These are phyloP conservation scores for Polypedilum pembai DNA, from an alignment of 1,140 invertebrate genomes.

Conservation along the genomic window DNA sequence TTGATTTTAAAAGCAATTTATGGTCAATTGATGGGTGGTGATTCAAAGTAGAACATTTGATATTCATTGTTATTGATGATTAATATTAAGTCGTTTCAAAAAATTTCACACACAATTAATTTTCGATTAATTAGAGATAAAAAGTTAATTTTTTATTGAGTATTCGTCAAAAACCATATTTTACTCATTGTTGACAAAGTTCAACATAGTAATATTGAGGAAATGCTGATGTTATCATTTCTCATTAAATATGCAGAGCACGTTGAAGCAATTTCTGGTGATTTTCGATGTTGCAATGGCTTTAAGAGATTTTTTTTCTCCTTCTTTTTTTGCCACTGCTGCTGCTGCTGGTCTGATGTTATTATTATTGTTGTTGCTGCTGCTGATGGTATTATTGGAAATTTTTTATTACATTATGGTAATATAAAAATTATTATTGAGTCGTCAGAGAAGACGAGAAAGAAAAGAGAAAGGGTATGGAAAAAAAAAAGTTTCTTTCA, in stretches of 20 bases:
- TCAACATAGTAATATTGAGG: background rate
- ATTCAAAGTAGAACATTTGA: too few relatives aligned
- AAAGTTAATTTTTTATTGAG: background rate
- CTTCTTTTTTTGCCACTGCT: background rate
- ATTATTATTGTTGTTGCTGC: slow-evolving; percentile 8
- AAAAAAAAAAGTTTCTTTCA: too few relatives aligned
- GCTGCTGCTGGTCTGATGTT: background rate
- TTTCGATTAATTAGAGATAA: background rate
- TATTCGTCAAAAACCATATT: background rate
- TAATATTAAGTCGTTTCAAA: background rate
- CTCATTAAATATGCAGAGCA: slow-evolving; percentile 13
- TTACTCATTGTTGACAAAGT: background rate
- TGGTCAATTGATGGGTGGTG: too few relatives aligned
- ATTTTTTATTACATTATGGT: too few relatives aligned
- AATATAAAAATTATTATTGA: too few relatives aligned
- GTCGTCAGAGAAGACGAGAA: too few relatives aligned
- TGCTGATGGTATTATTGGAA: too few relatives aligned
- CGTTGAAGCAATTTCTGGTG: slow-evolving; percentile 17
- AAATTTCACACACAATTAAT: background rate
- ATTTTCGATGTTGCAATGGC: background rate
- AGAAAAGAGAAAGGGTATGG: too few relatives aligned
- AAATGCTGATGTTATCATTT: slow-evolving; percentile 7
- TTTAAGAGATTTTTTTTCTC: background rate
- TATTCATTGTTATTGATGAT: too few relatives aligned
- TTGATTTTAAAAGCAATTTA: too few relatives aligned